phyloP scores from a whole-genome alignment of 2,888 invertebrate genomes.

The Agrochola macilenta region DNA sequence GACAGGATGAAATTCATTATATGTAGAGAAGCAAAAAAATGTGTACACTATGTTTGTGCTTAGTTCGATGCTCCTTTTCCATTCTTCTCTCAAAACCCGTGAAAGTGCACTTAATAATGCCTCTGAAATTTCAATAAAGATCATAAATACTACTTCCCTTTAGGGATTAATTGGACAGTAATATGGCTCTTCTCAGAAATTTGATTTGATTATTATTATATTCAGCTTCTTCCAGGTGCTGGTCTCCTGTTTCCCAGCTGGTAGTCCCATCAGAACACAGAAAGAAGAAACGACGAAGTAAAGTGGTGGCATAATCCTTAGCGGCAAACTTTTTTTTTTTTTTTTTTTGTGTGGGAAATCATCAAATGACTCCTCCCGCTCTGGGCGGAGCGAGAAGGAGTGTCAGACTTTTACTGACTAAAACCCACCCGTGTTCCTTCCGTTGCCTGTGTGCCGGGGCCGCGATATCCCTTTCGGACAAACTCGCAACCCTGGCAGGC shows the following conservation, averaged over 20 bases:
- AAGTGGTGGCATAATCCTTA: neutral
- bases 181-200: neutral
- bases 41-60: constrained; percentile 99
- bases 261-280: neutral
- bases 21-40: constrained; percentile 99
- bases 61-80: constrained; percentile 98
- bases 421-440: no score
- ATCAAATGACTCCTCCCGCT: no score
- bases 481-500: no score
- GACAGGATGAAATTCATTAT: constrained; percentile 98
- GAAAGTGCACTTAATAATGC: constrained; percentile 98
- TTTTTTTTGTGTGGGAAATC: no score
- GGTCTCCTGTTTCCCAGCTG: neutral
- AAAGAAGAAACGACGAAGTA: neutral
- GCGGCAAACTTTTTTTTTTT: no score
- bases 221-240: neutral
- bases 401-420: no score
- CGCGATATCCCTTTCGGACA: no score
- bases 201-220: neutral
- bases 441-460: no score
- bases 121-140: constrained; percentile 90
- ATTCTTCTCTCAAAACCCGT: constrained; percentile 98
- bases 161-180: neutral
- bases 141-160: neutral
- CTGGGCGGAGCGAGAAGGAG: no score